phyloP scores from a whole-genome alignment of 2,888 invertebrate species.

The Metalampra italica region DNA sequence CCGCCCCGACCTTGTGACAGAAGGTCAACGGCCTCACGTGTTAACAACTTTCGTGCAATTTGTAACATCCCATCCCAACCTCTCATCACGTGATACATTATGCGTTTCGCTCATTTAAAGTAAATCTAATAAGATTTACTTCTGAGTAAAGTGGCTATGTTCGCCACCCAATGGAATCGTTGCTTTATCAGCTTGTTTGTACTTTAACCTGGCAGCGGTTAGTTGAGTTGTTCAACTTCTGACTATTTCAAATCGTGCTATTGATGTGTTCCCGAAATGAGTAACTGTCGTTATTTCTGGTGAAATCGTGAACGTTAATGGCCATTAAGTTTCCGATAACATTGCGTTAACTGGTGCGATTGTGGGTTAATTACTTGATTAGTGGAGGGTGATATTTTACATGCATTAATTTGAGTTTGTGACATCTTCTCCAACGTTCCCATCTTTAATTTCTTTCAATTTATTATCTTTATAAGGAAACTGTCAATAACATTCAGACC shows the following conservation, averaged over 20 bases:
- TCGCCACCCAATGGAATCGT: neutral
- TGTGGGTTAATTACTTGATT: too few relatives aligned
- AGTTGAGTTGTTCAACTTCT: neutral
- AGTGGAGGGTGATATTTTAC: too few relatives aligned
- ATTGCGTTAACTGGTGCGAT: too few relatives aligned
- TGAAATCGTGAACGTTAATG: neutral
- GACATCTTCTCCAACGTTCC: too few relatives aligned
- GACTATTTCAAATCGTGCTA: neutral
- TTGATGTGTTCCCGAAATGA: neutral
- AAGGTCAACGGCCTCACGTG: constrained; percentile 73
- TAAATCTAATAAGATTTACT: neutral
- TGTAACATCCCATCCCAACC: constrained; percentile 20
- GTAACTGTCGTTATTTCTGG: neutral
- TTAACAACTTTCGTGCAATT: constrained; percentile 54
- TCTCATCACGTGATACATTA: neutral
- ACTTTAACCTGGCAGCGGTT: neutral
- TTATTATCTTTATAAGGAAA: too few relatives aligned
- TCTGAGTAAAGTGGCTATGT: neutral
- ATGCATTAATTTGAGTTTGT: too few relatives aligned
- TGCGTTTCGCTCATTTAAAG: neutral
- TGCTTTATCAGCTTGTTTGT: neutral
- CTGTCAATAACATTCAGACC: too few relatives aligned
- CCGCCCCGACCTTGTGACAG: constrained; percentile 72
- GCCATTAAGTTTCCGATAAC: neutral
- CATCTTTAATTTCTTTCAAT: too few relatives aligned